These are phyloP conservation scores for Perizoma affinitatum DNA, from an alignment of 2,888 invertebrate genomes.

Conservation along the genomic window DNA sequence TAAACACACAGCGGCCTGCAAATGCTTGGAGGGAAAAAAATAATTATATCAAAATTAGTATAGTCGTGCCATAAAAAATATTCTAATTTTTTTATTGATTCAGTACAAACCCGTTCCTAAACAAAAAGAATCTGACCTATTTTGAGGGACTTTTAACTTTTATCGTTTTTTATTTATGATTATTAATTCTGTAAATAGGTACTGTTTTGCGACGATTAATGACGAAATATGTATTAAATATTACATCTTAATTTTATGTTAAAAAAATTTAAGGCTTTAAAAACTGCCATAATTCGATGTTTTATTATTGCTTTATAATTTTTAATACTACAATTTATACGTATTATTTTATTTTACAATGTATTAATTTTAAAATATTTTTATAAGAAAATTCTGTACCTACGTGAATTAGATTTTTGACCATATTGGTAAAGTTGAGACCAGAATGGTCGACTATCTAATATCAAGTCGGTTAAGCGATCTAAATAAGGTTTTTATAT, in stretches of 20 bases:
- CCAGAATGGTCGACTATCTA: slow-evolving; percentile 77
- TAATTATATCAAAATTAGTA: slow-evolving; percentile 46
- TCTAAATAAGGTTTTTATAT: slow-evolving; percentile 49
- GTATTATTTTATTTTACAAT: slow-evolving; percentile 36
- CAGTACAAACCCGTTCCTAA: slow-evolving; percentile 58
- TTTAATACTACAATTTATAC: slow-evolving; percentile 30
- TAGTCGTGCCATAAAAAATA: slow-evolving; percentile 66
- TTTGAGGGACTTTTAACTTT: neutral
- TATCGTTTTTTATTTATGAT: slow-evolving; percentile 43
- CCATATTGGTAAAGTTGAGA: slow-evolving; percentile 56
- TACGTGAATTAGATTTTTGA: slow-evolving; percentile 72
- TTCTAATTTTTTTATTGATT: slow-evolving; percentile 28
- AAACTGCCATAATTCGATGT: slow-evolving; percentile 35
- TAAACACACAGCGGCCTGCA: slow-evolving; percentile 66
- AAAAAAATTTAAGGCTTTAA: slow-evolving; percentile 23
- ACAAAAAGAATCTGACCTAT: slow-evolving; percentile 4
- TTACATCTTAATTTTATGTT: slow-evolving; percentile 19
- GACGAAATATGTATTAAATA: slow-evolving; percentile 24
- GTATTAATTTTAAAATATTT: slow-evolving; percentile 46
- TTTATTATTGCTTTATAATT: slow-evolving; percentile 20
- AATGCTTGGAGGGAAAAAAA: slow-evolving; percentile 71
- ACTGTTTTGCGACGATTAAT: slow-evolving; percentile 35
- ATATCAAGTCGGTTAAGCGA: slow-evolving; percentile 62
- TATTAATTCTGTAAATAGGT: slow-evolving; percentile 58
- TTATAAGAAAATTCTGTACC: slow-evolving; percentile 48